Evolutionary conservation across 2,797 vertebrate species (phyloP), one percentile per base, ranked within the genome.

Genomic region (Toxotes lorentzi): DNA sequence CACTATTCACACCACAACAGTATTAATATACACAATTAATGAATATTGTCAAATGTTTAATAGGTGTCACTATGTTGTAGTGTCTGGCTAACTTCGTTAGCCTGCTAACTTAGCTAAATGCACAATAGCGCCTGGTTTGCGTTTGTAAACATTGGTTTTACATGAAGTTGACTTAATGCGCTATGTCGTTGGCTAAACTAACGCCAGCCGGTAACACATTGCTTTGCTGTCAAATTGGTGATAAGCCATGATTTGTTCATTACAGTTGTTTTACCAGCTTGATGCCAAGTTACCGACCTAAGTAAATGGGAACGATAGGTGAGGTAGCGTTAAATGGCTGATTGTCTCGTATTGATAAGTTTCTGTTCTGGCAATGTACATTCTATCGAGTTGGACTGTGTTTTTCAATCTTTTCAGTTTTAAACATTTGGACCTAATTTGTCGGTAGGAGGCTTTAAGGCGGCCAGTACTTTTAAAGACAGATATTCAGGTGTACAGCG

Each of bases 101-200:
- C 85, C 30, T 69, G 88, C 76, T 89, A 84, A 76, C 58, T 74
- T 62, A 78, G 79, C 75, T 88, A 30, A 30, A 74, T 32, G n/a
- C 38, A 73, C 78, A 68, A 78, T 57, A 78, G 75, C 81, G 70
- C n/a, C 68, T 35, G 80, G 74, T 73, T 85, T 62, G 58, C 76
- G 59, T 83, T 90, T 88, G 87, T 91, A 91, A 93, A 93, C 89
- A 92, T 30, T 65, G 59, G 21, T 72, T 87, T 68, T 30, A 43
- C 4, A 14, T 4, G 17, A 40, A 64, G 40, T 73, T 54, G 35
- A 60, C n/a, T 61, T 43, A 2, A 41, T 43, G 48, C 11, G 40
- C 51, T 54, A 8, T 35, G 45, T 67, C 41, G 24, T 41, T 35
- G 7, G 53, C 4, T 65, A 12, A 53, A 47, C 23, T 60, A 9